Evolutionary conservation across 1,140 invertebrate species (phyloP).

Genomic region (Akabosia matsudoensis): DNA sequence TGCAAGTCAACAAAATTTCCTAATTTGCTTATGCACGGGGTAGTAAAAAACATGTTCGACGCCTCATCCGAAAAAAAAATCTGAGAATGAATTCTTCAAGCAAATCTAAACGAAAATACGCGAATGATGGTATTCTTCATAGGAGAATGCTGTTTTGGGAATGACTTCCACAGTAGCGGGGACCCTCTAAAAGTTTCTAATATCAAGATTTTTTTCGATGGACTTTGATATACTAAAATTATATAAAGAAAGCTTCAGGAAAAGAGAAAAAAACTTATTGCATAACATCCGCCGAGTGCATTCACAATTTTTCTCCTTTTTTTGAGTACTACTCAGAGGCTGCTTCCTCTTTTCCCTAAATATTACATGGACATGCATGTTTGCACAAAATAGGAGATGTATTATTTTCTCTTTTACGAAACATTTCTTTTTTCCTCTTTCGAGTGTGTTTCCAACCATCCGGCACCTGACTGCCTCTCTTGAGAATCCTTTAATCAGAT

Average conservation of each 20-base stretch:
- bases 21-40: too few species aligned
- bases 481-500: conserved; percentile 20
- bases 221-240: neutral
- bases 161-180: too few species aligned
- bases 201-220: too few species aligned
- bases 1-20: too few species aligned
- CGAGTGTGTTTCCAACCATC: neutral
- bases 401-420: neutral
- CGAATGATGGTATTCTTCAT: too few species aligned
- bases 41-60: too few species aligned
- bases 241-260: neutral
- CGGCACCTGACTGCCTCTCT: conserved; percentile 9
- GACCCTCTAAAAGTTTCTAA: too few species aligned
- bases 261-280: neutral
- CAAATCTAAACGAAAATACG: too few species aligned
- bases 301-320: conserved; percentile 6
- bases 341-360: conserved; percentile 5
- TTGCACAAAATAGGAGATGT: neutral
- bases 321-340: neutral
- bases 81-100: too few species aligned
- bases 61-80: too few species aligned
- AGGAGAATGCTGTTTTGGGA: too few species aligned
- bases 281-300: neutral
- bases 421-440: neutral
- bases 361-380: conserved; percentile 18